A percentile compares a stretch with the other conserved stretches of the same genome.
Evolutionary conservation across 2,797 vertebrate genomes (phyloP).

Genomic region (Intellagama lesueurii): DNA sequence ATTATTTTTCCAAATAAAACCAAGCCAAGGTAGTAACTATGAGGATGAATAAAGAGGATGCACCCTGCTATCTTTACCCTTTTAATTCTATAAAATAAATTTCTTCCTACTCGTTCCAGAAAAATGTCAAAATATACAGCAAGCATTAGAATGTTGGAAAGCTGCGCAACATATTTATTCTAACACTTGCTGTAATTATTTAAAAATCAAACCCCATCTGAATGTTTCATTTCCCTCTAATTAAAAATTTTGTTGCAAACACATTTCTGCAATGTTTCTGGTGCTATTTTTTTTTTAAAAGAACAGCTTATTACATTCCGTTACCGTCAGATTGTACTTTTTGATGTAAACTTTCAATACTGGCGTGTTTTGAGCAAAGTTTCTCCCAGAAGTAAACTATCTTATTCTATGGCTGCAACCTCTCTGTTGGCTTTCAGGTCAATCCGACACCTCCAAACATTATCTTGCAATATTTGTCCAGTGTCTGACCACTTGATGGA

Average conservation of each 20-base stretch:
- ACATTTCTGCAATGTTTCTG: background rate
- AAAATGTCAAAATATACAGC: background rate
- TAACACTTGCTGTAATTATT: background rate
- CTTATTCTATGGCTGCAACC: conserved; percentile 10
- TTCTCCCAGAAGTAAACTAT: conserved; percentile 32
- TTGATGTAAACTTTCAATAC: background rate
- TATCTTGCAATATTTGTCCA: conserved; percentile 58
- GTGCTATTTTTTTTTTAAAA: background rate
- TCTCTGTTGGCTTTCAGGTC: conserved; percentile 26
- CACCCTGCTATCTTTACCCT: background rate
- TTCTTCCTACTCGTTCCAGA: background rate
- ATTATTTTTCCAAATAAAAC: conserved; percentile 25
- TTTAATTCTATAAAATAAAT: conserved; percentile 12
- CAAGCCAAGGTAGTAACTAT: conserved; percentile 23
- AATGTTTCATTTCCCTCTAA: background rate
- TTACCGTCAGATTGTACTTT: background rate
- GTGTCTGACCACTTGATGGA: conserved; percentile 61
- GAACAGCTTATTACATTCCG: background rate
- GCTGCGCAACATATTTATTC: background rate
- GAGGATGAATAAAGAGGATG: conserved; percentile 20
- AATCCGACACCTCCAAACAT: conserved; percentile 52
- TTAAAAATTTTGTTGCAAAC: background rate
- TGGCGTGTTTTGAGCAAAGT: conserved; percentile 21
- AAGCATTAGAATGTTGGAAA: background rate
- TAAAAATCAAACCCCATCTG: background rate